phyloP scores from a whole-genome alignment of 2,888 invertebrate genomes.

The Protula sp. region DNA sequence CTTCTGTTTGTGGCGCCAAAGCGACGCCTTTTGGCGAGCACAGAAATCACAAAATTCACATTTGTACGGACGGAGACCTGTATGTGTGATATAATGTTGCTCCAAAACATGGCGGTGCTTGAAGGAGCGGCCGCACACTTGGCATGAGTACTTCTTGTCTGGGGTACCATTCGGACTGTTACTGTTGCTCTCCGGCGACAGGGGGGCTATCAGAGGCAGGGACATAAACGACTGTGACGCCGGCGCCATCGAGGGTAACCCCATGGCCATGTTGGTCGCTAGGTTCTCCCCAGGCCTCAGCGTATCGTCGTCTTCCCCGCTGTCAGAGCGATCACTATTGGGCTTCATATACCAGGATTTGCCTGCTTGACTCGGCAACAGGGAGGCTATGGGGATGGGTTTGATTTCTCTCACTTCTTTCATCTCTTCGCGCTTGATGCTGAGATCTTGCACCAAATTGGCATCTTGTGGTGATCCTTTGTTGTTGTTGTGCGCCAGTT shows the following conservation, averaged over 20 bases:
- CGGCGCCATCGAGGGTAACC: background rate
- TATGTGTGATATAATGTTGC: background rate
- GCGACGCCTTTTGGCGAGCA: background rate
- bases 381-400: background rate
- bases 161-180: background rate
- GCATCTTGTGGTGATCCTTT: background rate
- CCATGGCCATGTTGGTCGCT: background rate
- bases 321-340: background rate
- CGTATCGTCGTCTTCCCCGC: background rate
- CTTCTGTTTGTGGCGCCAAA: background rate
- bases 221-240: background rate
- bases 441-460: background rate
- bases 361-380: background rate
- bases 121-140: background rate
- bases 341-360: background rate
- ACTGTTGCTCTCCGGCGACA: background rate
- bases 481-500: background rate
- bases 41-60: slow-evolving; percentile 2
- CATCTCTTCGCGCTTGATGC: background rate
- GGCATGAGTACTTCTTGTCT: background rate
- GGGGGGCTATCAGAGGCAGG: background rate
- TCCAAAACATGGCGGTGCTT: background rate
- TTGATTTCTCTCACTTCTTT: background rate
- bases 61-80: background rate
- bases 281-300: background rate